These are phyloP conservation scores for Mamestra configurata DNA, from an alignment of 1,140 invertebrate genomes.

Conservation along the genomic window DNA sequence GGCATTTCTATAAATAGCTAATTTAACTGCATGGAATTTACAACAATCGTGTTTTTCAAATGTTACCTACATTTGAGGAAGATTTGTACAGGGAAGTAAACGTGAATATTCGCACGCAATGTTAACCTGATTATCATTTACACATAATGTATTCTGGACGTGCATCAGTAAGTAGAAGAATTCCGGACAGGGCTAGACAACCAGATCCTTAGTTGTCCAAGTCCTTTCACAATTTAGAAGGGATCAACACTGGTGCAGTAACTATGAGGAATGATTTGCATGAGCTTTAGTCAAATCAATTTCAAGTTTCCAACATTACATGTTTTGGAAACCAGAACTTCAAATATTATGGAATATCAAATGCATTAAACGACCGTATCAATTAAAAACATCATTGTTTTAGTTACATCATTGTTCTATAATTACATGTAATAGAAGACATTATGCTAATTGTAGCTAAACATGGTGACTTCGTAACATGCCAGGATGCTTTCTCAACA, in stretches of 20 bases:
- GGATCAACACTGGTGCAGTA: conserved; percentile 4
- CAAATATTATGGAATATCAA: conserved; percentile 33
- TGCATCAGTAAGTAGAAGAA: not conserved
- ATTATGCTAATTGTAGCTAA: conserved; percentile 48
- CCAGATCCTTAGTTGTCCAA: not conserved
- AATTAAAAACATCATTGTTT: conserved; percentile 44
- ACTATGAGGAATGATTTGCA: not conserved
- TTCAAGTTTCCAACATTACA: not conserved
- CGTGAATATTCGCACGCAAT: conserved; percentile 18
- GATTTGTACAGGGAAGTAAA: conserved; percentile 8
- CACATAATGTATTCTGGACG: conserved; percentile 30
- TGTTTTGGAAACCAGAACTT: not conserved
- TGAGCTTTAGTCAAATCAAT: not conserved
- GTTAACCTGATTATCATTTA: conserved; percentile 44
- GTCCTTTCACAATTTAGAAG: conserved; percentile 24
- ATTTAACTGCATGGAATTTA: not conserved
- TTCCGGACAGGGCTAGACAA: conserved; percentile 17
- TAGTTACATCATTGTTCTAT: conserved; percentile 25
- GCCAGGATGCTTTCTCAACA: conserved; percentile 51
- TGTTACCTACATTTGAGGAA: conserved; percentile 1
- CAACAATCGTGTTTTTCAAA: conserved; percentile 19
- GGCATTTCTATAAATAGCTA: not conserved
- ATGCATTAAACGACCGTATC: not conserved
- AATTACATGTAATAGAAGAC: conserved; percentile 43
- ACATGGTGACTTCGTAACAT: conserved; percentile 46